These are phyloP conservation scores for Adineta ricciae DNA, from an alignment of 2,888 invertebrate genomes.

Conservation along the genomic window DNA sequence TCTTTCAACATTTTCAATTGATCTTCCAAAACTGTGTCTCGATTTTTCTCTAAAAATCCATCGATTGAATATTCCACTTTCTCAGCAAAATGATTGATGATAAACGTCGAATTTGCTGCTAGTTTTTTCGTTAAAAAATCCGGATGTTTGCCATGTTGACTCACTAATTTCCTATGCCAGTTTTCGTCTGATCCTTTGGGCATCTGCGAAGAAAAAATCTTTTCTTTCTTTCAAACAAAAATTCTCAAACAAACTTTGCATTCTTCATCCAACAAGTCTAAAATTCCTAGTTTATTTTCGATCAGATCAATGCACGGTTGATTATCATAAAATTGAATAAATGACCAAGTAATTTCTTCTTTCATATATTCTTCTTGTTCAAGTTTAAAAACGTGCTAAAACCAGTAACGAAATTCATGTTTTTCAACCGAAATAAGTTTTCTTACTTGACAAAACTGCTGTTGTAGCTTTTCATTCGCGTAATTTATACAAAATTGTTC, in stretches of 20 bases:
- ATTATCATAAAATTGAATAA: constrained; percentile 97
- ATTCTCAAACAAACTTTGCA: constrained; percentile 57
- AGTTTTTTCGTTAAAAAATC: constrained; percentile 78
- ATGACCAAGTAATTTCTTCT: constrained; percentile 92
- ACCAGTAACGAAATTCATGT: background rate
- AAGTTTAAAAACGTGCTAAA: constrained; percentile 81
- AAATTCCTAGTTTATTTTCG: constrained; percentile 78
- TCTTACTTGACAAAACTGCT: constrained; percentile 47
- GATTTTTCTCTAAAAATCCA: constrained; percentile 93
- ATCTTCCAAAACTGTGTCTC: constrained; percentile 93
- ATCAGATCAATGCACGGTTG: constrained; percentile 97
- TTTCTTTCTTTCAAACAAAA: background rate
- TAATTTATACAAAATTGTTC: constrained; percentile 99
- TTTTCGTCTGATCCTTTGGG: constrained; percentile 83
- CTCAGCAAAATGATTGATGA: constrained; percentile 90
- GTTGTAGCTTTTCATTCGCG: constrained; percentile 95
- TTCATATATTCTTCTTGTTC: constrained; percentile 95
- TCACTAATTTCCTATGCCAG: constrained; percentile 79
- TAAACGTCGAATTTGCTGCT: constrained; percentile 66
- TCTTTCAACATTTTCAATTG: constrained; percentile 63
- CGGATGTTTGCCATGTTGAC: constrained; percentile 65
- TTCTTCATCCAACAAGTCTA: constrained; percentile 90
- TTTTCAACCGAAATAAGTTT: too few relatives aligned
- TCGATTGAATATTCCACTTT: constrained; percentile 78
- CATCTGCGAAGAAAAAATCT: constrained; percentile 56